Percentiles rank a stretch among this genome's conserved stretches.
These are phyloP conservation scores for Syngnathus typhle DNA, from an alignment of 2,113 vertebrate genomes.

Conservation along the genomic window DNA sequence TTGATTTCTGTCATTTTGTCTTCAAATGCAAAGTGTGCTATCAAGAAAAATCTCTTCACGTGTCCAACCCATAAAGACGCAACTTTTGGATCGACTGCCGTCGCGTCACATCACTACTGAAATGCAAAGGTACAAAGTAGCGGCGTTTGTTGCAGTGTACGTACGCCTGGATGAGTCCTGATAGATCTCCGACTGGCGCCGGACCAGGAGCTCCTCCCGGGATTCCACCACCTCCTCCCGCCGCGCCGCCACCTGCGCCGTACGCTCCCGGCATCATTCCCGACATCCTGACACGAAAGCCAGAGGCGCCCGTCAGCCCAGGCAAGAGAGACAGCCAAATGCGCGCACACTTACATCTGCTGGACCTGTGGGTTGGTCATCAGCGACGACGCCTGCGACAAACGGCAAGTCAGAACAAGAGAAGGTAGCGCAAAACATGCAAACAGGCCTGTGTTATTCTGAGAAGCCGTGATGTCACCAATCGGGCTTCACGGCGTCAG, in stretches of 20 bases:
- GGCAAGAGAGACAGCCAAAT: background rate
- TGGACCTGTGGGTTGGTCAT: slow-evolving; percentile 96
- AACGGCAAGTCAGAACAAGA: no score
- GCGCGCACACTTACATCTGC: slow-evolving; percentile 85
- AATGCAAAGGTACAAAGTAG: no score
- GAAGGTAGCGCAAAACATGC: no score
- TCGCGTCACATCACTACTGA: no score
- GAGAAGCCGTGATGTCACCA: no score
- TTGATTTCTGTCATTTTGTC: no score
- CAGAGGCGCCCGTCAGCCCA: background rate
- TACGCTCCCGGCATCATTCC: slow-evolving; percentile 90
- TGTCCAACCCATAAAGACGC: no score
- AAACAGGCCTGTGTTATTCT: no score
- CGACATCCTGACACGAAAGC: slow-evolving; percentile 75
- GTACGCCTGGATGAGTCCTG: slow-evolving; percentile 93
- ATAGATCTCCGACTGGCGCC: slow-evolving; percentile 76
- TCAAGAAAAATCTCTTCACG: no score
- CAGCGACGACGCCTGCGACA: slow-evolving; percentile 81
- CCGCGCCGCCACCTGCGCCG: slow-evolving; percentile 35
- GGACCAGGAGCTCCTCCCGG: slow-evolving; percentile 51
- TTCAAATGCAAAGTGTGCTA: no score
- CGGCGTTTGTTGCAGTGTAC: slow-evolving; percentile 36
- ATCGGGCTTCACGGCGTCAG: no score
- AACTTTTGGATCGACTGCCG: no score
- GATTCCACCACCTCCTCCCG: slow-evolving; percentile 32